Base-by-base conservation (phyloP, 1,140 invertebrate species). In the Anoplolepis gracilipes region DNA sequence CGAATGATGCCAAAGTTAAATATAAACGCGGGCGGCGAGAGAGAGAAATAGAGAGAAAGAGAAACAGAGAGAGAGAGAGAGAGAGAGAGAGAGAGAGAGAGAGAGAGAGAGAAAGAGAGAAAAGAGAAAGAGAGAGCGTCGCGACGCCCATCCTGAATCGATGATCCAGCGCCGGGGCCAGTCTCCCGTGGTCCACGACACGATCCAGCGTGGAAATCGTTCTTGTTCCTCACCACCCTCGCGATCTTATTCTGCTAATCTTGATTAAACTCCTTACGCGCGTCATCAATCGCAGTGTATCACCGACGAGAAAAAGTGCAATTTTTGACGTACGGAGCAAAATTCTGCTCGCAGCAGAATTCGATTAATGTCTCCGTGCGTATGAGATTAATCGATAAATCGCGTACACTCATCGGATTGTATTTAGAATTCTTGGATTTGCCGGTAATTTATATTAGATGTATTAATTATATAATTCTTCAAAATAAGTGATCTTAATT, bases 1-100 rank as follows among this genome's bases (percentile, higher is more conserved):
- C 93, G 93, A 94, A 92, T 94, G 93, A 94, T 94, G 94, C 94
- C 94, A 95, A 95, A 95, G 94, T 94, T 95, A 95, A 95, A 94
- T 95, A 94, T 95, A 95, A 95, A 93, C 90, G 90, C 89, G 91
- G 92, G 25, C 36, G 13, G 53, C 67, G 19, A 81, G 49, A 81
- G 36, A 70, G 61, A 78, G 11, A 77, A 53, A 65, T 19, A 53
- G 30, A 46, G 8, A 16, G 57, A 76, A 22, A 46, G 61, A 67
- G 11, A 67, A 36, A 30, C 10, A 77, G 59, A 77, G n/a, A 77
- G 59, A 77, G 39, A 62, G 57, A 46, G 39, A n/a, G n/a, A 42
- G 19, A 76, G 57, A 77, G 55, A 64, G 59, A 77, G 59, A 65
- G 28, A 53, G 30, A 46, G 8, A 16, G 57, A 76, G 25, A 46